Percentiles rank a stretch among this genome's conserved stretches.
phyloP scores from a whole-genome alignment of 2,888 invertebrate genomes.

The Lasioglossum marginatum region DNA sequence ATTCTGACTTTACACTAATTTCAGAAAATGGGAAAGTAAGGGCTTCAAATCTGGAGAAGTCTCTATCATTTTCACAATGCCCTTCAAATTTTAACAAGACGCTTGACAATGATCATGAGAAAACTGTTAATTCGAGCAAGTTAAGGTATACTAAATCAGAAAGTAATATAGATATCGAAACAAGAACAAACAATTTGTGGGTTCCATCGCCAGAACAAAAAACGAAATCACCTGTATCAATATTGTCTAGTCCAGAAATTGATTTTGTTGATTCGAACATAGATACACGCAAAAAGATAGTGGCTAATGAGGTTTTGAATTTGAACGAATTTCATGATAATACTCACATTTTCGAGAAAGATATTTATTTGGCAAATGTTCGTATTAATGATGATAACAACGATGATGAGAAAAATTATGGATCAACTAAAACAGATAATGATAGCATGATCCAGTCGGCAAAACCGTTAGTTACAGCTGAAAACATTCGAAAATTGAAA shows the following conservation, averaged over 20 bases:
- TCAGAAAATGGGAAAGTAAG: background rate
- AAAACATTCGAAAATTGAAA: conserved; percentile 52
- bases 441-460: background rate
- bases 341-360: conserved; percentile 38
- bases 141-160: conserved; percentile 37
- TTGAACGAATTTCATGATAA: conserved; percentile 1
- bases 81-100: background rate
- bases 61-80: background rate
- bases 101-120: background rate
- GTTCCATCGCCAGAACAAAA: background rate
- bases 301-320: background rate
- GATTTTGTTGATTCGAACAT: conserved; percentile 29
- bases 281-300: conserved; percentile 6
- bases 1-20: background rate
- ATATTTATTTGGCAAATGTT: conserved; percentile 59
- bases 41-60: background rate
- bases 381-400: conserved; percentile 17
- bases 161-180: conserved; percentile 21
- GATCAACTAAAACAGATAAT: conserved; percentile 15
- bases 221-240: conserved; percentile 26
- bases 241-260: conserved; percentile 55
- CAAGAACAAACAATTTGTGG: conserved; percentile 13
- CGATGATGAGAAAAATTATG: conserved; percentile 17
- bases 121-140: background rate
- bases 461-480: background rate